Percentiles rank a stretch among this genome's conserved stretches.
These are phyloP conservation scores for Rhagium mordax DNA, from an alignment of 2,888 invertebrate genomes.

Conservation along the genomic window DNA sequence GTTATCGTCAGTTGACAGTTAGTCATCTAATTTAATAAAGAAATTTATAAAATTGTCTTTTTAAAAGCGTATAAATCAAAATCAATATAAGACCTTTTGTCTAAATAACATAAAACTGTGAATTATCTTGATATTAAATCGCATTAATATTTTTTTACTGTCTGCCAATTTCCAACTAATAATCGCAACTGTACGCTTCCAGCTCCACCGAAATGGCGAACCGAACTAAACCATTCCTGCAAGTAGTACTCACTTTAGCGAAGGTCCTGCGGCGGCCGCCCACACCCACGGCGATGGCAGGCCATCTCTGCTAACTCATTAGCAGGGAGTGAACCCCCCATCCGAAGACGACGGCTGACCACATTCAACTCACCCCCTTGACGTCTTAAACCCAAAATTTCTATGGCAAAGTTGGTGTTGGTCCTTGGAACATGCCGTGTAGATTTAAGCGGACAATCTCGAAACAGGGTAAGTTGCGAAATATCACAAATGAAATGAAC, in stretches of 20 bases:
- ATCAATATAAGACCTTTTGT: too few species aligned
- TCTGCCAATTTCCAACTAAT: not conserved
- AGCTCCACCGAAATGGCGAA: conserved; percentile 10
- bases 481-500: not conserved
- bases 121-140: too few species aligned
- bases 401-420: conserved; percentile 4
- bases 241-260: conserved; percentile 33
- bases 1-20: too few species aligned
- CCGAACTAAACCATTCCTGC: conserved; percentile 24
- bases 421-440: not conserved
- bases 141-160: too few species aligned
- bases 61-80: too few species aligned
- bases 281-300: conserved; percentile 38
- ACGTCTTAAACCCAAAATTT: conserved; percentile 34
- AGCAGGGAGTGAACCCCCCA: conserved; percentile 33
- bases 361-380: conserved; percentile 41
- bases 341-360: conserved; percentile 40
- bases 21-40: too few species aligned
- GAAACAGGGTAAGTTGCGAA: not conserved
- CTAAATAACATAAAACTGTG: too few species aligned
- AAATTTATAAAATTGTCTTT: too few species aligned
- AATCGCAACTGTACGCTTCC: not conserved
- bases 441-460: not conserved
- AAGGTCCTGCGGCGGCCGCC: conserved; percentile 36
- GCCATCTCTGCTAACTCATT: conserved; percentile 39